Evolutionary conservation across 2,797 vertebrate genomes (phyloP).

Genomic region (Tragelaphus oryx): DNA sequence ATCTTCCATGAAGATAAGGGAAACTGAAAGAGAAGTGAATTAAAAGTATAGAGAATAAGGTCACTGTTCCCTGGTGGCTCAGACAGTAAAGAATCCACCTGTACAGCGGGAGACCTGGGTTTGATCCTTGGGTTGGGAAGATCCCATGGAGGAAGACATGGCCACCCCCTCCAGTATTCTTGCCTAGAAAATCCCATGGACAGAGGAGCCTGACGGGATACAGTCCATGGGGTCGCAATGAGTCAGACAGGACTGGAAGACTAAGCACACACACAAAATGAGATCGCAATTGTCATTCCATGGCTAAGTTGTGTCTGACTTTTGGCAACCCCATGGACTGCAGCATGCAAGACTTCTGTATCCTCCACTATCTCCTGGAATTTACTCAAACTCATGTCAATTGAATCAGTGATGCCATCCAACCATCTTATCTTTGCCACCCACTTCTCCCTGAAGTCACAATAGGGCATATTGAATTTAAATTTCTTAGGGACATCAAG

Average conservation of each 20-base stretch:
- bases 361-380: neutral
- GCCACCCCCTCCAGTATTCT: neutral
- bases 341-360: neutral
- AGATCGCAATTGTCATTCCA: neutral
- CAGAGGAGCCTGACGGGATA: neutral
- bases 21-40: neutral
- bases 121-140: neutral
- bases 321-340: neutral
- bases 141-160: neutral
- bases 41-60: neutral
- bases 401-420: neutral
- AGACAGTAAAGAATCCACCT: neutral
- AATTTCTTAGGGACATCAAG: neutral
- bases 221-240: neutral
- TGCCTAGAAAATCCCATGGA: neutral
- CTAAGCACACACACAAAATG: neutral
- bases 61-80: neutral
- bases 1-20: neutral
- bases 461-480: neutral
- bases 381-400: neutral
- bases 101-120: neutral
- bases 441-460: neutral
- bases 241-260: neutral
- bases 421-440: neutral
- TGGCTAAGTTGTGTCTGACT: neutral